Percentiles rank a stretch among this genome's conserved stretches.
Evolutionary conservation across 2,888 invertebrate species (phyloP).

Genomic region (Drosophila anomelani): DNA sequence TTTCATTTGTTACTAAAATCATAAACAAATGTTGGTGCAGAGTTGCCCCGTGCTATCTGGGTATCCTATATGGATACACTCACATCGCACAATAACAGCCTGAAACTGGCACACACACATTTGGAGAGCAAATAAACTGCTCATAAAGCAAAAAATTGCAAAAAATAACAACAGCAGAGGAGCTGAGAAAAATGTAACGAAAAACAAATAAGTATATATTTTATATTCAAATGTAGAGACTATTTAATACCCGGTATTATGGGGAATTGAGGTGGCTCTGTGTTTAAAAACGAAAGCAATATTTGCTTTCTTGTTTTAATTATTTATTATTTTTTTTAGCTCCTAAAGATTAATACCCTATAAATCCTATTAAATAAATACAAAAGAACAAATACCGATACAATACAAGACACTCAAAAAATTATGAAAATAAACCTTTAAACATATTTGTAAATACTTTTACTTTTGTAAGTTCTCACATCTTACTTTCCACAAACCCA

Average conservation of each 20-base stretch:
- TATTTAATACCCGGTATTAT: not conserved
- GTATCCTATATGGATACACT: constrained; percentile 45
- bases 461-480: not conserved
- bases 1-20: constrained; percentile 73
- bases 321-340: no score
- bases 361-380: no score
- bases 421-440: no score
- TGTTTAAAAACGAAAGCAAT: no score
- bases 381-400: no score
- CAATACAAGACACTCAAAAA: no score
- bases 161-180: constrained; percentile 46
- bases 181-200: constrained; percentile 29
- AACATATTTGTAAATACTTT: no score
- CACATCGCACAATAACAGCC: constrained; percentile 20
- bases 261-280: no score
- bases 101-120: constrained; percentile 30
- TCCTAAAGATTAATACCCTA: no score
- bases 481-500: not conserved
- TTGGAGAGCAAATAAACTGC: constrained; percentile 72
- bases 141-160: constrained; percentile 71
- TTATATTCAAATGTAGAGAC: not conserved
- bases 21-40: constrained; percentile 57
- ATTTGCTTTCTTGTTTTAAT: no score
- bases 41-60: constrained; percentile 40
- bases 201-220: constrained; percentile 15